Conservation (phyloP, 2,888 invertebrate genomes). For the Apoda limacodes region DNA sequence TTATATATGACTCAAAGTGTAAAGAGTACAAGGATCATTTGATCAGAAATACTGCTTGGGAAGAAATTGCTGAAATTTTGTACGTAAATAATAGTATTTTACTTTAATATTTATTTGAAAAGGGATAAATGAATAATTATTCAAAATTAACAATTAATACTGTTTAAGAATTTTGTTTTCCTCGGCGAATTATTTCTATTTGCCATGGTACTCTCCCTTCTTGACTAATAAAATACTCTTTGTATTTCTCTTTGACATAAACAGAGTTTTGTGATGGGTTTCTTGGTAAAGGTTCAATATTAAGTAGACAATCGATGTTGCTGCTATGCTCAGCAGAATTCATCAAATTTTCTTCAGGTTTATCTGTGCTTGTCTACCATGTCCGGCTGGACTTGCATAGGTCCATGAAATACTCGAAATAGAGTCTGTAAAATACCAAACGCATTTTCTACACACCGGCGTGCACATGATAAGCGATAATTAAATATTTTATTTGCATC, state of each 20-base stretch:
- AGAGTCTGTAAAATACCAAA: constrained; percentile 10
- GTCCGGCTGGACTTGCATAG: constrained; percentile 12
- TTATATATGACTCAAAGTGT: constrained; percentile 9
- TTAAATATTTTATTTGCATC: constrained; percentile 5
- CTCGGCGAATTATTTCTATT: constrained; percentile 7
- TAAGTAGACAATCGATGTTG: constrained; percentile 4
- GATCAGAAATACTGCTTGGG: constrained; percentile 11
- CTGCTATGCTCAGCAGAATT: constrained; percentile 4
- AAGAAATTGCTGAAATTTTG: constrained; percentile 2
- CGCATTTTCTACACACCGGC: constrained; percentile 7
- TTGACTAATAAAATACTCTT: constrained; percentile 10
- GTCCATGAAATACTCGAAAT: constrained; percentile 12
- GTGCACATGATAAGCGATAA: constrained; percentile 5
- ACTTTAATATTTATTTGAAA: constrained; percentile 9
- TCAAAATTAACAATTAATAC: background rate
- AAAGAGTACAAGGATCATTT: constrained; percentile 12
- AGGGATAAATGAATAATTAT: constrained; percentile 4
- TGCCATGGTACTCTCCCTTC: constrained; percentile 9
- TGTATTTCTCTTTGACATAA: constrained; percentile 8
- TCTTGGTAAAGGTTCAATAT: constrained; percentile 6
- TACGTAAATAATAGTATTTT: constrained; percentile 5
- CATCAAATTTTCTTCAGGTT: constrained; percentile 5
- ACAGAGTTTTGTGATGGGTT: constrained; percentile 10
- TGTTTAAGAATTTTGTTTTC: constrained; percentile 4
- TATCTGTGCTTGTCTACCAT: constrained; percentile 5